phyloP scores from a whole-genome alignment of 2,888 invertebrate species.

The Entomobrya multifasciata region DNA sequence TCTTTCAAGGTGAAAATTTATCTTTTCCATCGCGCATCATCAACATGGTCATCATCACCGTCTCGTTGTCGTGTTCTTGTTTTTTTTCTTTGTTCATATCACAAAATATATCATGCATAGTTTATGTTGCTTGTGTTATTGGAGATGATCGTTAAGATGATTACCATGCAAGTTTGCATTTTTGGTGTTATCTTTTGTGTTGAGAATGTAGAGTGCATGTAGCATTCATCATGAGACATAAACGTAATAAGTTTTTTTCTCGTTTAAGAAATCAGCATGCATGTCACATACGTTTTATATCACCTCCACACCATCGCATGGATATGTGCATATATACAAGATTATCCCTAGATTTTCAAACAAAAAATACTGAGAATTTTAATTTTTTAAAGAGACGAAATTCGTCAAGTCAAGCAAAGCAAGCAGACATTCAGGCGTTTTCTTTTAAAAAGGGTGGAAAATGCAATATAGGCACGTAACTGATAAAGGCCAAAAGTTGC shows the following conservation, averaged over 20 bases:
- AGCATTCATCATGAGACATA: neutral
- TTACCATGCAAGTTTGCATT: conserved; percentile 52
- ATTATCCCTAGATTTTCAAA: too few relatives aligned
- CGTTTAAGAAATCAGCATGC: conserved; percentile 39
- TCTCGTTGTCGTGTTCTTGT: conserved; percentile 2
- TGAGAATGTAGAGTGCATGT: neutral
- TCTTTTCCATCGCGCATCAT: conserved; percentile 48
- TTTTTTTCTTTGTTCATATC: conserved; percentile 35
- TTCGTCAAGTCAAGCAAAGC: conserved; percentile 42
- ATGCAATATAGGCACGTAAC: conserved; percentile 29
- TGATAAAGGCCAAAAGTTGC: neutral
- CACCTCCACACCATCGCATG: neutral
- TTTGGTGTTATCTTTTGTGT: conserved; percentile 1
- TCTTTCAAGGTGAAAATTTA: conserved; percentile 65
- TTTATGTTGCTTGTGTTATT: neutral
- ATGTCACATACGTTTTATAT: conserved; percentile 47
- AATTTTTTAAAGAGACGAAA: too few relatives aligned
- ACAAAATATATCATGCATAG: conserved; percentile 9
- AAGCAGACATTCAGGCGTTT: conserved; percentile 56
- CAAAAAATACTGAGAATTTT: too few relatives aligned
- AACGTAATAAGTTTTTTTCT: conserved; percentile 16
- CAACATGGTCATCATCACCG: conserved; percentile 44
- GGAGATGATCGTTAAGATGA: conserved; percentile 30
- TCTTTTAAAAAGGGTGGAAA: conserved; percentile 46
- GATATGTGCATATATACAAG: too few relatives aligned